A percentile compares a stretch with the other conserved stretches of the same genome.
Evolutionary conservation across 2,888 invertebrate genomes (phyloP).

Genomic region (Andrena flavipes): DNA sequence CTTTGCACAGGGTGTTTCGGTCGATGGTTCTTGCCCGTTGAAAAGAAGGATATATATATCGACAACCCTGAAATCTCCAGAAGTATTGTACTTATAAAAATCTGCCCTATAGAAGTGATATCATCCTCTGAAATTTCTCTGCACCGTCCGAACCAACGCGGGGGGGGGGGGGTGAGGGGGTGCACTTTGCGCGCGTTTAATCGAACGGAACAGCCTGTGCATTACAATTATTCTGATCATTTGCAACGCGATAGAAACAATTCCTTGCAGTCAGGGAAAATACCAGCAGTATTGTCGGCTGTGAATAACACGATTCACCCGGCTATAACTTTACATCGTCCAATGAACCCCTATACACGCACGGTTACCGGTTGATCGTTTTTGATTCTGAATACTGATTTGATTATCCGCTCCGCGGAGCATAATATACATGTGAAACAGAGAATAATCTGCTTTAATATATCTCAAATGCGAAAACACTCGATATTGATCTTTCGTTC

Average conservation of each 20-base stretch:
- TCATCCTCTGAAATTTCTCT: background rate
- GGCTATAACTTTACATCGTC: slow-evolving; percentile 47
- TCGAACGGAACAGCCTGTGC: background rate
- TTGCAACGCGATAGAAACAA: slow-evolving; percentile 45
- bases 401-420: slow-evolving; percentile 67
- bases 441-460: slow-evolving; percentile 67
- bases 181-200: background rate
- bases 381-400: slow-evolving; percentile 73
- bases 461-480: slow-evolving; percentile 66
- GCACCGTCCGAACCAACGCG: slow-evolving; percentile 7
- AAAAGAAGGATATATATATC: too few relatives aligned
- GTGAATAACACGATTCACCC: slow-evolving; percentile 44
- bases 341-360: slow-evolving; percentile 48
- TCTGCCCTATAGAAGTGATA: background rate
- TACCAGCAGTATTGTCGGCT: slow-evolving; percentile 54
- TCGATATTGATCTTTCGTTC: slow-evolving; percentile 50
- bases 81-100: too few relatives aligned
- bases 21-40: background rate
- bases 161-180: background rate
- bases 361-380: slow-evolving; percentile 49
- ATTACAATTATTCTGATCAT: slow-evolving; percentile 12
- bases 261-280: slow-evolving; percentile 44
- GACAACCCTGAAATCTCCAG: too few relatives aligned
- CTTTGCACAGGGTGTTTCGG: background rate
- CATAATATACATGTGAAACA: slow-evolving; percentile 62